Evolutionary conservation across 2,888 invertebrate genomes (phyloP), one percentile per base, ranked within the genome.

Genomic region (Erynnis tages): DNA sequence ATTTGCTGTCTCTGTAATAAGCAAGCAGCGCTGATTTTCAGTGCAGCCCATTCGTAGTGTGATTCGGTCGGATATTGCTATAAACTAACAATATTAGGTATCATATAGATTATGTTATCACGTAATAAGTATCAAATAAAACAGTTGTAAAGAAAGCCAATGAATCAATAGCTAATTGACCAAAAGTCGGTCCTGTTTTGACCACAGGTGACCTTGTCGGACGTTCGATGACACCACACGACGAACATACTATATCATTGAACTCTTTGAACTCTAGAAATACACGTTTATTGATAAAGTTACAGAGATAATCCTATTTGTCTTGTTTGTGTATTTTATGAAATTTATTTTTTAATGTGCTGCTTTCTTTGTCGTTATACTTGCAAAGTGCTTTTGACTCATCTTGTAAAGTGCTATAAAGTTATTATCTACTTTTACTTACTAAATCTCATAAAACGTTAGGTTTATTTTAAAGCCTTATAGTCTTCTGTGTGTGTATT

Each of bases 131-230:
- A n/a, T n/a, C n/a, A n/a, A n/a, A n/a, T n/a, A n/a, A n/a, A n/a
- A n/a, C 11, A 11, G 14, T 11, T 14, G 16, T 14, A 35, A 34
- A 1, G 16, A 34, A 34, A 30, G 11, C 8, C 10, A 34, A 25
- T 34, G 34, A 45, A 32, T 21, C 30, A 43, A n/a, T 16, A 14
- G 14, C 13, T 44, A 44, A 44, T 45, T 11, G 16, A n/a, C n/a
- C 14, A 5, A 10, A 40, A 25, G 27, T 40, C 27, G 25, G 23
- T 23, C 38, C 13, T 17, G 29, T 29, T 41, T 29, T 17, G 44
- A 44, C 14, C 32, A 44, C 44, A 17, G 21, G 14, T 23, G 44
- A 44, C 44, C 44, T 44, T 44, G 30, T 13, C 30, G 43, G 11
- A 19, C 17, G 17, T 43, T 44, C 29, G 17, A 7, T 17, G 41